phyloP scores from a whole-genome alignment of 2,113 vertebrate species.

The Sinocyclocheilus maitianheensis region DNA sequence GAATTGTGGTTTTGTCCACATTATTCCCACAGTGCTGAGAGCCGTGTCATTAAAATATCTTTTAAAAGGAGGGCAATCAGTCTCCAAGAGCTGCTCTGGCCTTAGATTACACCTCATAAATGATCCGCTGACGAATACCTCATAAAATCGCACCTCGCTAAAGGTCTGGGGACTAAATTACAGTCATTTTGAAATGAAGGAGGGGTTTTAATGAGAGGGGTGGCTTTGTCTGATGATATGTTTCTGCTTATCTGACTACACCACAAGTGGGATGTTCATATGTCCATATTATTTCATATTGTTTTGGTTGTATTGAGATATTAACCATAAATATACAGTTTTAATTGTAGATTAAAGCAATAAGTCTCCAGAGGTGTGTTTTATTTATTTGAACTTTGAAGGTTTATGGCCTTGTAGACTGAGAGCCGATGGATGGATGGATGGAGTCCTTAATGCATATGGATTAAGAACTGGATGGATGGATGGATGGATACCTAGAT shows the following conservation, averaged over 20 bases:
- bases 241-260: not conserved
- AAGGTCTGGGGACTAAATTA: slow-evolving; percentile 28
- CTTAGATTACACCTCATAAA: slow-evolving; percentile 28
- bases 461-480: no score
- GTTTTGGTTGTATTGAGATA: not conserved
- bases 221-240: not conserved
- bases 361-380: not conserved
- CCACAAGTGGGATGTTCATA: not conserved
- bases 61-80: slow-evolving; percentile 27
- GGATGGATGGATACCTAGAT: no score
- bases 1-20: slow-evolving; percentile 32
- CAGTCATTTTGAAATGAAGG: slow-evolving; percentile 2
- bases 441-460: no score
- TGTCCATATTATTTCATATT: not conserved
- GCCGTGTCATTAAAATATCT: slow-evolving; percentile 34
- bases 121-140: not conserved
- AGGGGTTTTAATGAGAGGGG: slow-evolving; percentile 28
- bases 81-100: not conserved
- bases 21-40: slow-evolving; percentile 24
- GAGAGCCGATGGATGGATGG: no score
- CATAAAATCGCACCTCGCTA: not conserved
- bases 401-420: no score
- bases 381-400: no score
- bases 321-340: not conserved
- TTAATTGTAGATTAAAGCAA: not conserved